Percentiles rank a stretch among this genome's conserved stretches.
Conservation (phyloP, 2,113 vertebrate genomes). For the Anthoscopus minutus region DNA sequence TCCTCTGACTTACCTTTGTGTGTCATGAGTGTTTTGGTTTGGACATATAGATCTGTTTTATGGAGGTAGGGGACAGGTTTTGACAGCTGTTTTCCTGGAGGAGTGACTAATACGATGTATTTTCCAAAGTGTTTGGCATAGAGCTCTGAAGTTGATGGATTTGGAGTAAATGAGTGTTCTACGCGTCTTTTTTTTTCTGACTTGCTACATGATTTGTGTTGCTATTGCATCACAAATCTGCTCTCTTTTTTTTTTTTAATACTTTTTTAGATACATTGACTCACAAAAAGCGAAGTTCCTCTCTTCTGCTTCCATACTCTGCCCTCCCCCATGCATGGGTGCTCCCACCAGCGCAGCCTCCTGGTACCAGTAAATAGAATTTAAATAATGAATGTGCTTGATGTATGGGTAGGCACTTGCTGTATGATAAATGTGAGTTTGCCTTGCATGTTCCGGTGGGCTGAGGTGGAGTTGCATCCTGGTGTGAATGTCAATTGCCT, state of each 20-base stretch:
- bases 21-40: neutral
- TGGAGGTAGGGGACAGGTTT: neutral
- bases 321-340: accelerated
- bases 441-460: neutral
- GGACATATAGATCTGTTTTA: neutral
- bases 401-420: neutral
- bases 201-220: neutral
- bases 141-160: neutral
- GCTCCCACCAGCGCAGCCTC: neutral
- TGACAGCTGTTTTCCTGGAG: neutral
- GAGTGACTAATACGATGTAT: neutral
- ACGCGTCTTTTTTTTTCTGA: accelerated
- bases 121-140: neutral
- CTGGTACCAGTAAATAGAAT: neutral
- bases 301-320: neutral
- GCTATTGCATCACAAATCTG: neutral
- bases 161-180: neutral
- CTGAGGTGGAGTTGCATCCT: neutral
- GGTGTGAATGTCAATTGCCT: neutral
- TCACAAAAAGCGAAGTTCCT: neutral
- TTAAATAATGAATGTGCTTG: neutral
- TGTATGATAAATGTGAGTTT: neutral
- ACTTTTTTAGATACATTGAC: neutral
- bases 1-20: neutral
- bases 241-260: neutral